Evolutionary conservation across 2,797 vertebrate species (phyloP).

Genomic region (Pantherophis vulpinus): DNA sequence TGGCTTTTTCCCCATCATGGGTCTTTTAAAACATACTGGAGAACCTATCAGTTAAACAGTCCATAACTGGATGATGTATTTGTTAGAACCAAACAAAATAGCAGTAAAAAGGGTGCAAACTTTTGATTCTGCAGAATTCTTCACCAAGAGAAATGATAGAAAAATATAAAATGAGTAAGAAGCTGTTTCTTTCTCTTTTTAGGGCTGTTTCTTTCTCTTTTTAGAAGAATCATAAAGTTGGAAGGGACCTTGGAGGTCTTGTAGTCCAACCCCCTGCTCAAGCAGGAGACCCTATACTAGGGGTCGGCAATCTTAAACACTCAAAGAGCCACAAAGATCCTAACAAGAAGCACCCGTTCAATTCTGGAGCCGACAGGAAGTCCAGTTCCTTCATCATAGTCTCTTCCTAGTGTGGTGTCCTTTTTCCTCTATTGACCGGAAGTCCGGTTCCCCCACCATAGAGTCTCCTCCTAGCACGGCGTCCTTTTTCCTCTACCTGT

Average conservation of each 20-base stretch:
- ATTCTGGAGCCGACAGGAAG: no score
- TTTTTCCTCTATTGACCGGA: no score
- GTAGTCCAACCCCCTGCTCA: background rate
- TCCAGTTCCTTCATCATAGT: no score
- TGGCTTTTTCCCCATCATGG: background rate
- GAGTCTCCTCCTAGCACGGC: no score
- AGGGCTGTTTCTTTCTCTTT: background rate
- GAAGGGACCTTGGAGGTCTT: background rate
- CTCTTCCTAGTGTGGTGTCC: no score
- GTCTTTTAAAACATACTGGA: background rate
- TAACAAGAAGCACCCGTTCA: no score
- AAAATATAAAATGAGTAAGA: background rate
- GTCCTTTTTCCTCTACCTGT: no score
- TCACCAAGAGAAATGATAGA: background rate
- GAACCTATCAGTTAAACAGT: background rate
- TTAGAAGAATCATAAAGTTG: background rate
- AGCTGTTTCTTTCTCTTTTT: background rate
- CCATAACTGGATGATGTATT: background rate
- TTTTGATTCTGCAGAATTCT: background rate
- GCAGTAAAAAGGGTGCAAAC: background rate
- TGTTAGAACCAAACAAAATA: background rate
- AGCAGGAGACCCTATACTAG: background rate
- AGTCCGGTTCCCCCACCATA: no score
- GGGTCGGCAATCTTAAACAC: no score
- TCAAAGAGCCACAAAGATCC: no score